Conservation (phyloP, 2,113 vertebrate genomes). For the Dasyornis broadbenti region DNA sequence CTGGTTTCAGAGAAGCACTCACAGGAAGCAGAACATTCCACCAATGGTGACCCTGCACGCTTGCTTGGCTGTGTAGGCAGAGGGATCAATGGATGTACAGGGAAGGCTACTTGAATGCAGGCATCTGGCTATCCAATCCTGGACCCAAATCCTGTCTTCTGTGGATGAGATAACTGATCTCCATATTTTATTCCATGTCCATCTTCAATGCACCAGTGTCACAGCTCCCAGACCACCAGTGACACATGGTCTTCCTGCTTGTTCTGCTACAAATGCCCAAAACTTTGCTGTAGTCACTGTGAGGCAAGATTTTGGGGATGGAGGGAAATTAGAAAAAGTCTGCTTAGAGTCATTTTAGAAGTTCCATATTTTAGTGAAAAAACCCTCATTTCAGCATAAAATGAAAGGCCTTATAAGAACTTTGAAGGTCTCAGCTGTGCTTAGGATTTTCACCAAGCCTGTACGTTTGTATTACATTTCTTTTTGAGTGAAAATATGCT, state of each 20-base stretch:
- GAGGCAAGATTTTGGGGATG: background rate
- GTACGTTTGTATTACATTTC: background rate
- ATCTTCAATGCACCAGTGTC: background rate
- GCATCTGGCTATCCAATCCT: background rate
- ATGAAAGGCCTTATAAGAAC: background rate
- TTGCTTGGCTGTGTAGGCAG: background rate
- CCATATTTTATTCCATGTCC: background rate
- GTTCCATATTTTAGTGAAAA: background rate
- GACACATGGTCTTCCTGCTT: background rate
- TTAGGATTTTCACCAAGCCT: background rate
- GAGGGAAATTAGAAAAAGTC: background rate
- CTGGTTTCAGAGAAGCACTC: background rate
- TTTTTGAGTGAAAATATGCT: background rate
- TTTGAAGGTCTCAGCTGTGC: background rate
- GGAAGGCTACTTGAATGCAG: background rate
- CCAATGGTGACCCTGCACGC: background rate
- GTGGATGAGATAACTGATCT: background rate
- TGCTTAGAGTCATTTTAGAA: background rate
- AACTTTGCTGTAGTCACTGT: background rate
- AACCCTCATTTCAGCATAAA: background rate
- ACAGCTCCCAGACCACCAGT: background rate
- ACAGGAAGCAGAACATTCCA: background rate
- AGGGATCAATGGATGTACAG: background rate
- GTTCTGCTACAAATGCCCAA: background rate
- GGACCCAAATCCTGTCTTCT: background rate